Evolutionary conservation across 2,888 invertebrate species (phyloP).

Genomic region (Anodontia alba): DNA sequence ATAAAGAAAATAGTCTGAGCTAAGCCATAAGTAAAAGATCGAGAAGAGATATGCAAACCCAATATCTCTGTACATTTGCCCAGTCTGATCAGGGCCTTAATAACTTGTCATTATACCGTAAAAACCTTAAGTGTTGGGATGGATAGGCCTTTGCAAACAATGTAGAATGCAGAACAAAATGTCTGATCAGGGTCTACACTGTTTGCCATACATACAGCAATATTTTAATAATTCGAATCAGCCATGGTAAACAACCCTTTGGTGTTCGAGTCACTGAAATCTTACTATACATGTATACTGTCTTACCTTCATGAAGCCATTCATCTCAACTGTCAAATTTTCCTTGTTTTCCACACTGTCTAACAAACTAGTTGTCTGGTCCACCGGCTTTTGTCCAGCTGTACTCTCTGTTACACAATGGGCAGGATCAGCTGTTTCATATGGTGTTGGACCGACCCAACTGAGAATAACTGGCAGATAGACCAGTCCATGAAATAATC

Average conservation of each 20-base stretch:
- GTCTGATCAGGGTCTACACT: too few species aligned
- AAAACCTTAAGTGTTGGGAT: too few species aligned
- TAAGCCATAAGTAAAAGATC: too few species aligned
- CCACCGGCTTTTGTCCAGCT: background rate
- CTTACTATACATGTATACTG: too few species aligned
- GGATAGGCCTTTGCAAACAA: background rate
- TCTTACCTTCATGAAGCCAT: constrained; percentile 2
- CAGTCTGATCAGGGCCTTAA: too few species aligned
- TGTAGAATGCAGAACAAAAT: background rate
- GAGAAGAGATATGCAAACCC: too few species aligned
- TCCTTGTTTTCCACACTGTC: background rate
- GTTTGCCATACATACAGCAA: background rate
- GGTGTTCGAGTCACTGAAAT: too few species aligned
- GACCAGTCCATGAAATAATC: constrained; percentile 91
- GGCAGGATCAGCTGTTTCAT: constrained; percentile 44
- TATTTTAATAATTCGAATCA: background rate
- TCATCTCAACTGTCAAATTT: background rate
- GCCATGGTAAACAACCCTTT: too few species aligned
- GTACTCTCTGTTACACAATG: background rate
- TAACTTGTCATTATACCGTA: too few species aligned
- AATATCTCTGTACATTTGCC: too few species aligned
- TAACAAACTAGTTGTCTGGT: background rate
- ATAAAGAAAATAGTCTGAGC: too few species aligned
- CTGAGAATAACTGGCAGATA: constrained; percentile 91
- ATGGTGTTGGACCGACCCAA: constrained; percentile 88